Evolutionary conservation across 1,140 invertebrate genomes (phyloP), one percentile per base, ranked within the genome.

Genomic region (Heliconius himera): DNA sequence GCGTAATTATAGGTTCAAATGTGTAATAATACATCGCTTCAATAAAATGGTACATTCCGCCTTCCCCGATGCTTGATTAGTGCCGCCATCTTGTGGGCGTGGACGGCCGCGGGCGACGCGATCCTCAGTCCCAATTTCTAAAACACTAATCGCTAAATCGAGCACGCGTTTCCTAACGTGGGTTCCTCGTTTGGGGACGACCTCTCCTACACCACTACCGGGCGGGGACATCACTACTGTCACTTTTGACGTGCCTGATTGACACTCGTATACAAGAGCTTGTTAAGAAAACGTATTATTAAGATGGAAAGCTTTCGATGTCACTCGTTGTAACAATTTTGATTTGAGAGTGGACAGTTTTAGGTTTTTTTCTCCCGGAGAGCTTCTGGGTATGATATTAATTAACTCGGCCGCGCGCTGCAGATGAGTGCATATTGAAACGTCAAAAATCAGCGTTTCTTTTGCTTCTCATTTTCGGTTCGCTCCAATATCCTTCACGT

Each of bases 381-480:
- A 80, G 75, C 66, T 82, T 85, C 88, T 82, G 77, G 79, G 78
- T 81, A 82, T 91, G 89, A 89, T 87, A 89, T 93, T 93, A 94
- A 94, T 94, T 92, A 91, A 91, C 84, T 84, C 82, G 80, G 86
- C 81, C 87, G 87, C 80, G 84, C 82, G 84, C 78, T 82, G 83
- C 80, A 88, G 92, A 91, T 91, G 93, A 94, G 91, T 93, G 93
- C 90, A 94, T 94, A 94, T 93, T 93, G 92, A 90, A 93, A 93
- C 83, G 93, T 94, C 93, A 92, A 91, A 92, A 90, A 89, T 90
- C 88, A 85, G 86, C 88, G 89, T 94, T 93, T 91, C 92, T 94
- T 94, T 94, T 93, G 82, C 89, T 90, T 91, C 87, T 92, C 90
- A 93, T 93, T 94, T 92, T 92, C 87, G 91, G 90, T 87, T 87